Evolutionary conservation across 2,888 invertebrate species (phyloP).

Genomic region (Rhabditophanes sp.): DNA sequence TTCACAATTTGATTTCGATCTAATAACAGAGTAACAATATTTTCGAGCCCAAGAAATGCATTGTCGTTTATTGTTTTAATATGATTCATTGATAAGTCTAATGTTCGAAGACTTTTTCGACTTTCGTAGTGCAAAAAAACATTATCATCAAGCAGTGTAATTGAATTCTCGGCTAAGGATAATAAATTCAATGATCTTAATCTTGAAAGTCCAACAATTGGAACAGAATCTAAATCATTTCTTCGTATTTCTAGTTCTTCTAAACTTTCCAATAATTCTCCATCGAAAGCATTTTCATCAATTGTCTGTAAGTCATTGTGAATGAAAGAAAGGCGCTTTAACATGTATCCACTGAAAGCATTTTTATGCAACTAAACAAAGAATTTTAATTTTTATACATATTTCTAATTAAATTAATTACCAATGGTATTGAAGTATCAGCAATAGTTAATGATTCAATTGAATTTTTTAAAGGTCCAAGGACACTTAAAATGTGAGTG

Average conservation of each 20-base stretch:
- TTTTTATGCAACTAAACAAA: too few relatives aligned
- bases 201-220: slow-evolving; percentile 3
- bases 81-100: slow-evolving; percentile 2
- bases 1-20: slow-evolving; percentile 28
- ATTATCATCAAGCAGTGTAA: not conserved
- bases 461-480: too few relatives aligned
- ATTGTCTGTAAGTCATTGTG: too few relatives aligned
- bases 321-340: too few relatives aligned
- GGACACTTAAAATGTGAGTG: too few relatives aligned
- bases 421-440: too few relatives aligned
- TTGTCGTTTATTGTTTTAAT: slow-evolving; percentile 5
- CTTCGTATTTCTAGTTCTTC: slow-evolving; percentile 8
- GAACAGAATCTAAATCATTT: slow-evolving; percentile 6
- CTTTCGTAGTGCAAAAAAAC: slow-evolving; percentile 3
- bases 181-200: slow-evolving; percentile 6
- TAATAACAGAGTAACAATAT: slow-evolving; percentile 22
- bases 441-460: too few relatives aligned
- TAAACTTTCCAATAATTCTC: slow-evolving; percentile 6
- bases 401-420: too few relatives aligned
- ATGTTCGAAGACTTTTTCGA: slow-evolving; percentile 1
- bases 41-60: slow-evolving; percentile 22
- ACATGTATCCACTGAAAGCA: too few relatives aligned
- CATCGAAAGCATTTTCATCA: not conserved
- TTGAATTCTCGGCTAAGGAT: slow-evolving; percentile 4
- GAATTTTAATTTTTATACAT: too few relatives aligned